Base-by-base conservation (phyloP, 2,113 vertebrate genomes). In the Sarotherodon lohbergeri region DNA sequence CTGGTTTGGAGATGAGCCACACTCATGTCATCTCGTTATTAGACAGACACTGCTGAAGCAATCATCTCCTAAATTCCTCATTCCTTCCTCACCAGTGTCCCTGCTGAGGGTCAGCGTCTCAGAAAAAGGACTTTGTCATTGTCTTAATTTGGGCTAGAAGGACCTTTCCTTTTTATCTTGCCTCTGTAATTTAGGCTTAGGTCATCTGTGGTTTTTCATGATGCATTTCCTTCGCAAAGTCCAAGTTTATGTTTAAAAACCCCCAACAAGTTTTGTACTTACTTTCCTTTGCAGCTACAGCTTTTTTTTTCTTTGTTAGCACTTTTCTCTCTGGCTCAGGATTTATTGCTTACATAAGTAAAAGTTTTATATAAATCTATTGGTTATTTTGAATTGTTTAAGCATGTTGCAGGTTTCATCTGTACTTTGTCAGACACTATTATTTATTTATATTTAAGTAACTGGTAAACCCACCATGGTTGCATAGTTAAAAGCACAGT, bases 1-100 rank as follows among this genome's bases (percentile, higher is more conserved):
- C 52, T 7, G 52, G 55, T 84, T 86, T 91, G 86, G 90, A 91
- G 80, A 90, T 57, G 91, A 92, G 89, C 87, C 87, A 86, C 8
- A 3, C 12, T 87, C 50, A 39, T 90, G 90, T 93, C 90, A 86
- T 93, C 71, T 55, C 1, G 3, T 83, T 90, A 86, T 80, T 87
- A 93, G 86, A 84, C 90, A 82, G 52, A 82, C 63, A 24, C 24
- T 27, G 61, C 46, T 81, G 29, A 73, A 63, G 80, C 39, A 36
- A 50, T 83, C 24, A 22, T 68, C 34, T 82, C 16, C 87, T 5
- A 17, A 80, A 90, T 89, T 84, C 88, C 79, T 82, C 80, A 80
- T 71, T 48, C 71, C 63, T 85, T 32, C 46, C 54, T 89, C 43
- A 43, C 22, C 22, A 61, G 81, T 2, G 2, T 84, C 80, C 41